Evolutionary conservation across 1,140 invertebrate genomes (phyloP).

Genomic region (Listronotus bonariensis): DNA sequence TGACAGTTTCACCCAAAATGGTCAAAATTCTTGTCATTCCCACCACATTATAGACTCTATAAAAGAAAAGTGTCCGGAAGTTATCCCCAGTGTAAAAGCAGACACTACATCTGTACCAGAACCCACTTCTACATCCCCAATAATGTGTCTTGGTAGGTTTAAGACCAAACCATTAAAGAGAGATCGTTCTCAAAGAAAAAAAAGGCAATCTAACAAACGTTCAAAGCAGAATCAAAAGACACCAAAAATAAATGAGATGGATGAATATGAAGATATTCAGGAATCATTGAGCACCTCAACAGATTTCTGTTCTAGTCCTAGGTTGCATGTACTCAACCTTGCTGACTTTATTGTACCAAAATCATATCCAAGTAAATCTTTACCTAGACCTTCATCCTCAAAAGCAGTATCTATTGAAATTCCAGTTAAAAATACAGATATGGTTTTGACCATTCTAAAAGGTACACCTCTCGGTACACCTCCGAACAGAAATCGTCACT

Average conservation of each 20-base stretch:
- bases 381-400: too few relatives aligned
- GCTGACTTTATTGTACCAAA: background rate
- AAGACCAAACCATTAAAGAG: constrained; percentile 6
- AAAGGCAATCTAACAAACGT: constrained; percentile 2
- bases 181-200: constrained; percentile 15
- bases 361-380: background rate
- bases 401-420: constrained; percentile 4
- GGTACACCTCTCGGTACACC: background rate
- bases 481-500: constrained; percentile 6
- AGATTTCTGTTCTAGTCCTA: constrained; percentile 7
- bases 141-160: background rate
- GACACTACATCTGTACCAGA: constrained; percentile 2
- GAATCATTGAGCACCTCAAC: background rate
- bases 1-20: constrained; percentile 14
- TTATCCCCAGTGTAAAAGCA: constrained; percentile 2
- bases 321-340: background rate
- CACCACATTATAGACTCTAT: constrained; percentile 21
- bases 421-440: constrained; percentile 2
- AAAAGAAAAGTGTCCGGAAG: constrained; percentile 28
- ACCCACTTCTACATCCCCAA: background rate
- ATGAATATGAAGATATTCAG: constrained; percentile 6
- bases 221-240: constrained; percentile 7
- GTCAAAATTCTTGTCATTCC: constrained; percentile 28
- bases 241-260: constrained; percentile 13
- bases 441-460: constrained; percentile 1